phyloP scores from a whole-genome alignment of 2,113 vertebrate genomes.

The Sakesphorus luctuosus region DNA sequence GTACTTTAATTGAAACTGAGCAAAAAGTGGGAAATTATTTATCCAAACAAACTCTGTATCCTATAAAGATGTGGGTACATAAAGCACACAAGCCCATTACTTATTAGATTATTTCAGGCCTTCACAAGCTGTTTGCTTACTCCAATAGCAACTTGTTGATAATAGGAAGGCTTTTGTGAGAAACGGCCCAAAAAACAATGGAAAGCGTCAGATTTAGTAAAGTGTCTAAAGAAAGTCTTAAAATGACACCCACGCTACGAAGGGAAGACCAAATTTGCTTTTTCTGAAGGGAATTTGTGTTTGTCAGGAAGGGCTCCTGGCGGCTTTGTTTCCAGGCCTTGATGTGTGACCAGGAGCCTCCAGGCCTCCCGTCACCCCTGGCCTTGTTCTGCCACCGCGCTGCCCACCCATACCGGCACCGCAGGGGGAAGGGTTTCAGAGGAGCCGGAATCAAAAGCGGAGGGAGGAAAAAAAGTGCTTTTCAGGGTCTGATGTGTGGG shows the following conservation, averaged over 20 bases:
- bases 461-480: slow-evolving; percentile 95
- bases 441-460: slow-evolving; percentile 97
- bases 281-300: slow-evolving; percentile 92
- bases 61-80: slow-evolving; percentile 35
- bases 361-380: slow-evolving; percentile 85
- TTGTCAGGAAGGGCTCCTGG: slow-evolving; percentile 91
- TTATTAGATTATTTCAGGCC: slow-evolving; percentile 74
- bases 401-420: slow-evolving; percentile 99
- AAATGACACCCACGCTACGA: slow-evolving; percentile 80
- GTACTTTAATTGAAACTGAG: not conserved
- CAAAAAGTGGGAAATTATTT: slow-evolving; percentile 47
- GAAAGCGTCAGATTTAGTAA: slow-evolving; percentile 81
- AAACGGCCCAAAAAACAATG: slow-evolving; percentile 73
- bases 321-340: slow-evolving; percentile 97
- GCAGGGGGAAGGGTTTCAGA: slow-evolving; percentile 97
- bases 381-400: slow-evolving; percentile 83
- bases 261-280: slow-evolving; percentile 89
- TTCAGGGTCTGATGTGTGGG: slow-evolving; percentile 99
- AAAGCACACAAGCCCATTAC: not conserved
- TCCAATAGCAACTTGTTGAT: slow-evolving; percentile 82
- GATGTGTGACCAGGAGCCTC: slow-evolving; percentile 96
- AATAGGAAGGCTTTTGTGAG: slow-evolving; percentile 75
- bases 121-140: slow-evolving; percentile 74
- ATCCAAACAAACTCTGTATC: slow-evolving; percentile 20
- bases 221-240: slow-evolving; percentile 80